A percentile compares a stretch with the other conserved stretches of the same genome.
These are phyloP conservation scores for Ormyrus nitidulus DNA, from an alignment of 2,888 invertebrate species.

Conservation along the genomic window DNA sequence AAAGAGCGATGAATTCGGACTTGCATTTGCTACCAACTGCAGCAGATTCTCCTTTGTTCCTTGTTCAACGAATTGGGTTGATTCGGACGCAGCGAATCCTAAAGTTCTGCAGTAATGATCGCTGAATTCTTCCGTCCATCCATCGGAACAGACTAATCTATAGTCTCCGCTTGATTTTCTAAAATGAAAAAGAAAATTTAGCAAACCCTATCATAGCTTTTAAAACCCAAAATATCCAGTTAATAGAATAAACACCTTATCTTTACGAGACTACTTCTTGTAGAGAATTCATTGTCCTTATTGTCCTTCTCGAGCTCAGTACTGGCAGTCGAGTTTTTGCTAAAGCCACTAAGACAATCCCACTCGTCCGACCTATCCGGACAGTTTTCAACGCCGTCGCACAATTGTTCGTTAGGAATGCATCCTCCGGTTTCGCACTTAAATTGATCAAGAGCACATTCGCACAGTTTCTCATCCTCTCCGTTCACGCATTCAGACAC, in stretches of 20 bases:
- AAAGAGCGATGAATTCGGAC: conserved; percentile 69
- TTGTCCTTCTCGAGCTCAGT: conserved; percentile 44
- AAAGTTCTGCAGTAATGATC: conserved; percentile 78
- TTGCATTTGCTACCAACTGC: conserved; percentile 68
- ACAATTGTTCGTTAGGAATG: conserved; percentile 76
- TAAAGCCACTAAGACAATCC: conserved; percentile 75
- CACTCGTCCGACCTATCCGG: conserved; percentile 81
- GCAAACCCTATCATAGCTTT: too few relatives aligned
- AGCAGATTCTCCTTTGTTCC: conserved; percentile 75
- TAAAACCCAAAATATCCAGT: too few relatives aligned
- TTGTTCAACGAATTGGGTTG: conserved; percentile 74
- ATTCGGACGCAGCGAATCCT: conserved; percentile 77
- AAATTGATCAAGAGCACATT: conserved; percentile 78
- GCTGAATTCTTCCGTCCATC: conserved; percentile 78
- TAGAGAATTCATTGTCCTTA: conserved; percentile 51
- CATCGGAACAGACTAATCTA: conserved; percentile 77
- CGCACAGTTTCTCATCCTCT: conserved; percentile 80
- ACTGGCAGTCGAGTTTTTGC: conserved; percentile 32
- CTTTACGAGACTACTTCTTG: conserved; percentile 36
- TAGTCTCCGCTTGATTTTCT: conserved; percentile 70
- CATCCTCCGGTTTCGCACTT: conserved; percentile 80
- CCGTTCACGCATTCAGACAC: conserved; percentile 77
- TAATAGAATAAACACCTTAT: conserved; percentile 39
- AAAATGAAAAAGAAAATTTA: conserved; percentile 31
- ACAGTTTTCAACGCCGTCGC: conserved; percentile 80